Evolutionary conservation across 2,113 vertebrate genomes (phyloP).

Genomic region (Anser brachyrhynchus): DNA sequence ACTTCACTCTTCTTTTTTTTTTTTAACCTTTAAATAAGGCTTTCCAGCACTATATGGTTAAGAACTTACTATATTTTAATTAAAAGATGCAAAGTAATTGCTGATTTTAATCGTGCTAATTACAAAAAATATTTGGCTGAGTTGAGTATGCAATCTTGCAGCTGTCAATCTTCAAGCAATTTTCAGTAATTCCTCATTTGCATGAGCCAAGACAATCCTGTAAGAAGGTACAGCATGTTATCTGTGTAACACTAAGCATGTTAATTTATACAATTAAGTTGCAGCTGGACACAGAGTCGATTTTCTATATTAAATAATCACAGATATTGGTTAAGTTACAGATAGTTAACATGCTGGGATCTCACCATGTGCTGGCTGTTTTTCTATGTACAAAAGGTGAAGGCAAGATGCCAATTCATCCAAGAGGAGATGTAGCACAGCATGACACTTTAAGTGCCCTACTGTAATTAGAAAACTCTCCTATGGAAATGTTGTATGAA

Average conservation of each 20-base stretch:
- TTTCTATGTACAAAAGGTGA: conserved; percentile 35
- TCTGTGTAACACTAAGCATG: not conserved
- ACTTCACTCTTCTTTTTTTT: not conserved
- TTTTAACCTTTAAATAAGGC: not conserved
- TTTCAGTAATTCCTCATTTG: not conserved
- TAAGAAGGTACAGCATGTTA: not conserved
- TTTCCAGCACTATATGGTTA: not conserved
- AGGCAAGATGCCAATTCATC: conserved; percentile 31
- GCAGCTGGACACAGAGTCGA: not conserved
- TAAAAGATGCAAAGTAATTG: not conserved
- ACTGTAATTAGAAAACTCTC: conserved; percentile 9
- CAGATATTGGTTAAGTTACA: not conserved
- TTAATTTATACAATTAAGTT: not conserved
- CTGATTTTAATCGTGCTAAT: not conserved
- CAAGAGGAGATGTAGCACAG: conserved; percentile 7
- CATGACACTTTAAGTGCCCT: conserved; percentile 8
- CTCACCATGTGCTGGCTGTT: conserved; percentile 31
- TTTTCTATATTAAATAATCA: not conserved
- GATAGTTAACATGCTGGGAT: conserved; percentile 22
- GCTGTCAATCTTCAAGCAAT: not conserved
- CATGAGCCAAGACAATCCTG: not conserved
- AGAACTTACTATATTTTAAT: not conserved
- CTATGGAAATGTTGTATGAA: not conserved
- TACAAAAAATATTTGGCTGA: not conserved
- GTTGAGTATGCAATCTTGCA: not conserved